Evolutionary conservation across 2,797 vertebrate genomes (phyloP), one percentile per base, ranked within the genome.

Genomic region (Pampus argenteus): DNA sequence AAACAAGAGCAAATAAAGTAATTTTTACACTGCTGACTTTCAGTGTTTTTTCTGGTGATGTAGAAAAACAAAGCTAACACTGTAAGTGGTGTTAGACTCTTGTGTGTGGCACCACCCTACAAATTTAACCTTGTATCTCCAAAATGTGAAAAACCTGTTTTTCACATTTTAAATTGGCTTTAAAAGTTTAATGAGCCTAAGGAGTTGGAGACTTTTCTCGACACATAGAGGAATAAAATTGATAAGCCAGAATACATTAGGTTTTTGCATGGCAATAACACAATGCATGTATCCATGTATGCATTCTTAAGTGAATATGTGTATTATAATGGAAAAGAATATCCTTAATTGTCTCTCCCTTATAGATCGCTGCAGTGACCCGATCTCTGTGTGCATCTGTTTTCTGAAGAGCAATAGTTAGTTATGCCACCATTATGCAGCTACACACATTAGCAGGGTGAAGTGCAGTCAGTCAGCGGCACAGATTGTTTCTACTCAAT

Each of bases 1-100:
- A 49, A 67, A 22, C 44, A 13, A 58, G 28, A 61, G 31, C 66
- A 65, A 51, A 61, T 67, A 68, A 63, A 77, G 26, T 14, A 29
- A n/a, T 67, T 29, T 13, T 54, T 42, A 14, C 8, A 40, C 67
- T 11, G 7, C 26, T 28, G 5, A 42, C 13, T 51, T 50, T 42
- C 44, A 6, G 17, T 9, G 9, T 59, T 55, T 49, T n/a, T 44
- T 23, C 11, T 8, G n/a, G 15, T 66, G 42, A 64, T 31, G 25
- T 2, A 29, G 2, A 26, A 14, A 51, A 47, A 47, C 29, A 15
- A 58, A 65, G 48, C 22, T 13, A 64, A 28, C 15, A 48, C 9
- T 5, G 40, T 18, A 44, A 9, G 17, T 18, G 31, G 18, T 40
- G 13, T 47, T 44, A 17, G 23, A 14, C 10, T 36, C 5, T 34